Conservation (phyloP, 2,113 vertebrate genomes). For the Acrocephalus arundinaceus region DNA sequence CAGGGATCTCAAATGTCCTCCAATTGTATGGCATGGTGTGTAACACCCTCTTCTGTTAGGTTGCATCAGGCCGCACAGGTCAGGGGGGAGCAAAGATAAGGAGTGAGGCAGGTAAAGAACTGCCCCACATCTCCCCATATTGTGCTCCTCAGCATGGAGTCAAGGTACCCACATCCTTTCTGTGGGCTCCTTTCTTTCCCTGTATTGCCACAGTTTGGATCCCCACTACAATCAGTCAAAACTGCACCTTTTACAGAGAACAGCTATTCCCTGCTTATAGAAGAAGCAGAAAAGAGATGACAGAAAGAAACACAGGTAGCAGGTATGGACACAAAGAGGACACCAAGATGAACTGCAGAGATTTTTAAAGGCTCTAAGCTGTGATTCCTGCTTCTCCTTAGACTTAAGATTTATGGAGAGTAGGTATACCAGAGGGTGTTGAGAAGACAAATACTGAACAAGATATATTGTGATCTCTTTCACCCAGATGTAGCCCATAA, state of each 20-base stretch:
- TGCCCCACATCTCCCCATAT: not conserved
- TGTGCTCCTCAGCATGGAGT: not conserved
- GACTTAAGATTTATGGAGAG: not conserved
- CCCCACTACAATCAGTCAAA: not conserved
- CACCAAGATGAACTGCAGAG: not conserved
- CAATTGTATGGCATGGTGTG: accelerated
- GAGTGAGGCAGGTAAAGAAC: not conserved
- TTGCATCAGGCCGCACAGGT: not conserved
- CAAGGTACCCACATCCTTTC: not conserved
- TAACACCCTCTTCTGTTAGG: not conserved
- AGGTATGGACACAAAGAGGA: not conserved
- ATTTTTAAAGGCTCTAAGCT: not conserved
- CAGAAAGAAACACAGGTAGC: not conserved
- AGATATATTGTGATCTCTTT: not conserved
- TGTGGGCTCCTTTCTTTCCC: not conserved
- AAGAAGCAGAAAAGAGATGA: not conserved
- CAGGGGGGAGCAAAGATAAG: not conserved
- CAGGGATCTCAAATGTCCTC: not conserved
- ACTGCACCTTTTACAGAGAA: not conserved
- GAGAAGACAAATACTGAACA: not conserved
- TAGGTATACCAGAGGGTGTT: not conserved
- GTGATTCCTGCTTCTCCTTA: not conserved
- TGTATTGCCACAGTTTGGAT: not conserved
- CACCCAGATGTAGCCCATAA: not conserved
- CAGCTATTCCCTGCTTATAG: not conserved